Percentiles rank a stretch among this genome's conserved stretches.
These are phyloP conservation scores for Stomatorhinus walkeri DNA, from an alignment of 2,797 vertebrate genomes.

Conservation along the genomic window DNA sequence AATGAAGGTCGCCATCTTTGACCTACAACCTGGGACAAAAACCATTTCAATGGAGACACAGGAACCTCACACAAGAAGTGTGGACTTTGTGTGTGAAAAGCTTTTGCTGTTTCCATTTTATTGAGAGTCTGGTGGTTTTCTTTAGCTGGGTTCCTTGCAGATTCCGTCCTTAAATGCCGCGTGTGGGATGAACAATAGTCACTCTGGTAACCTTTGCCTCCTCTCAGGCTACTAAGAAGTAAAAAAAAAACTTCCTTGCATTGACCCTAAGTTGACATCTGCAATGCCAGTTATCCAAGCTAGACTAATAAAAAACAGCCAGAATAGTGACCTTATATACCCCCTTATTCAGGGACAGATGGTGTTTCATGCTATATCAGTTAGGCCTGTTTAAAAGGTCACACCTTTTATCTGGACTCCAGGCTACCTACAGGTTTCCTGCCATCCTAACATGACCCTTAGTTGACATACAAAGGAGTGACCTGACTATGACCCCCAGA, in stretches of 20 bases:
- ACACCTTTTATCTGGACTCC: slow-evolving; percentile 15
- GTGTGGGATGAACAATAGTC: neutral
- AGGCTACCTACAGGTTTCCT: slow-evolving; percentile 8
- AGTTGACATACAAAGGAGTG: slow-evolving; percentile 33
- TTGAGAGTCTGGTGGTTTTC: neutral
- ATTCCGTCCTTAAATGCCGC: neutral
- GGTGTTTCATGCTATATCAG: neutral
- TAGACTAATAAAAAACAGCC: neutral
- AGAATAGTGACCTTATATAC: slow-evolving; percentile 9
- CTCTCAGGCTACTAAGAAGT: neutral
- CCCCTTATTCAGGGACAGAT: slow-evolving; percentile 24
- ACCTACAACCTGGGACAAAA: slow-evolving; percentile 12
- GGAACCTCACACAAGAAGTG: neutral
- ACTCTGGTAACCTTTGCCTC: neutral
- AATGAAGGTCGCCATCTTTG: slow-evolving; percentile 5
- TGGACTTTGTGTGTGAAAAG: slow-evolving; percentile 4
- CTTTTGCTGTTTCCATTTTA: neutral
- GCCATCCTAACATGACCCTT: slow-evolving; percentile 28
- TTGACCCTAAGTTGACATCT: neutral
- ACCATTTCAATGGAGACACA: neutral
- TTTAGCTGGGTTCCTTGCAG: neutral
- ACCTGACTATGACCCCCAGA: slow-evolving; percentile 28
- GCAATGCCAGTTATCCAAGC: neutral
- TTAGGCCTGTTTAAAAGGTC: neutral
- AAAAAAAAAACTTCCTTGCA: neutral